Evolutionary conservation across 2,888 invertebrate species (phyloP).

Genomic region (Watsonalla binaria): DNA sequence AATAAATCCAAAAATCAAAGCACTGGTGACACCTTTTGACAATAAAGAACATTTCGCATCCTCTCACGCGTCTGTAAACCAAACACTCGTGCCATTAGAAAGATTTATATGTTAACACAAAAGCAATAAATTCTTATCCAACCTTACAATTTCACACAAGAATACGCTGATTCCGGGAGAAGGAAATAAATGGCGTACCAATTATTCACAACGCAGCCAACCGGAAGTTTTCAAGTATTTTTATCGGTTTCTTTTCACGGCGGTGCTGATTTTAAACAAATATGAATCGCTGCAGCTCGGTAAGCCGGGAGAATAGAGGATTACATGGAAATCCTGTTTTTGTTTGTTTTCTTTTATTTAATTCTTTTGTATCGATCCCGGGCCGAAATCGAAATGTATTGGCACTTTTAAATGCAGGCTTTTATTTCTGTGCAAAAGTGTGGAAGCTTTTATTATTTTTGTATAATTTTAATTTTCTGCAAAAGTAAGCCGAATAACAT

Average conservation of each 20-base stretch:
- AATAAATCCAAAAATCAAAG: constrained; percentile 25
- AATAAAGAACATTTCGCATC: constrained; percentile 48
- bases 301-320: constrained; percentile 68
- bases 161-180: constrained; percentile 46
- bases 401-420: background rate
- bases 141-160: constrained; percentile 56
- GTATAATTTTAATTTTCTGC: background rate
- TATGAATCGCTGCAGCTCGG: constrained; percentile 55
- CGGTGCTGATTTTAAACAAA: constrained; percentile 66
- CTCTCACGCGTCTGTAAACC: constrained; percentile 51
- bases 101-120: constrained; percentile 68
- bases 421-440: constrained; percentile 1
- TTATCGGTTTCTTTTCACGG: constrained; percentile 59
- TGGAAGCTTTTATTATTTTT: background rate
- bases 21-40: constrained; percentile 48
- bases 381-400: constrained; percentile 6
- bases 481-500: too few relatives aligned
- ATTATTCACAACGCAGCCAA: constrained; percentile 62
- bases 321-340: constrained; percentile 75
- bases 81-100: constrained; percentile 61
- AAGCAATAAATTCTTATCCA: constrained; percentile 59
- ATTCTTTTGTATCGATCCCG: constrained; percentile 51
- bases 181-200: constrained; percentile 70
- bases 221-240: constrained; percentile 71
- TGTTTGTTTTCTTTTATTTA: constrained; percentile 73